Conservation (phyloP, 2,113 vertebrate species). For the Prolemur simus region DNA sequence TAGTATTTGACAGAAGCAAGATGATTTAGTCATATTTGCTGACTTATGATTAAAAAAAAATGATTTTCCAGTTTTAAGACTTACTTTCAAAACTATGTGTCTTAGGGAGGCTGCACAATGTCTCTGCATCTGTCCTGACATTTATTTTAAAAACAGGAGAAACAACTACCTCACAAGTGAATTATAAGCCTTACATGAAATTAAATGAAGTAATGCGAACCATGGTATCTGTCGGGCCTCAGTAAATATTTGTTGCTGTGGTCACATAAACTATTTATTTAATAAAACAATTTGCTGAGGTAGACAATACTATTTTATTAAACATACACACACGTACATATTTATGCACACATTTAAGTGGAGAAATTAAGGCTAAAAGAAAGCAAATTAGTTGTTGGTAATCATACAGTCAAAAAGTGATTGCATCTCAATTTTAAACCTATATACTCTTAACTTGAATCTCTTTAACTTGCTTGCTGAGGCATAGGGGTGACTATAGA, state of each 20-base stretch:
- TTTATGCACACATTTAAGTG: not conserved
- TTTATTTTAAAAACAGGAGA: not conserved
- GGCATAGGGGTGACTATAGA: not conserved
- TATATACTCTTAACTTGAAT: not conserved
- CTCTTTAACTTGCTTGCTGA: not conserved
- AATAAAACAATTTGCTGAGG: not conserved
- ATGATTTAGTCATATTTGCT: not conserved
- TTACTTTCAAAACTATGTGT: not conserved
- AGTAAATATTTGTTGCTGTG: not conserved
- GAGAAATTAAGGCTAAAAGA: constrained; percentile 11
- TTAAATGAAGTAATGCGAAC: not conserved
- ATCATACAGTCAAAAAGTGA: not conserved
- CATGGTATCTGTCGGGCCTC: not conserved
- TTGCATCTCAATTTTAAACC: not conserved
- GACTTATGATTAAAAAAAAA: not conserved
- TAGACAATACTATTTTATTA: not conserved
- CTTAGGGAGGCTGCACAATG: not conserved
- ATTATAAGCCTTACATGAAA: not conserved
- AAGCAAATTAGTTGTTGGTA: not conserved
- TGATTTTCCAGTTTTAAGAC: not conserved
- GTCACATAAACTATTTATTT: not conserved
- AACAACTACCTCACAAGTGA: not conserved
- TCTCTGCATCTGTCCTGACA: not conserved
- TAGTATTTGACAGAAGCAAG: not conserved
- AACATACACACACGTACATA: not conserved